Percentiles rank a stretch among this genome's conserved stretches.
These are phyloP conservation scores for Nemoura dubitans DNA, from an alignment of 2,888 invertebrate species.

Conservation along the genomic window DNA sequence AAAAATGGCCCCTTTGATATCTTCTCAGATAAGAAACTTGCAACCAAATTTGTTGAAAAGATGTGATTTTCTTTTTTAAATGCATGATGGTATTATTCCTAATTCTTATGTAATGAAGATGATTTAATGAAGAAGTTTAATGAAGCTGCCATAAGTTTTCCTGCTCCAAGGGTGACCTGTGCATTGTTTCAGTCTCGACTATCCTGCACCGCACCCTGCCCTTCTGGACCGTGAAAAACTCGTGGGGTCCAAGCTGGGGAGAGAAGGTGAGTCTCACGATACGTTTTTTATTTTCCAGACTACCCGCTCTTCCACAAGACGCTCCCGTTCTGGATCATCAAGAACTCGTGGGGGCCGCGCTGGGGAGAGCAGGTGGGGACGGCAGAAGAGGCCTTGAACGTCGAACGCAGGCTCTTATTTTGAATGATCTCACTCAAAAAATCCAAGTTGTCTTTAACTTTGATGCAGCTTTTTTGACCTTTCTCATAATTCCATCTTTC, in stretches of 20 bases:
- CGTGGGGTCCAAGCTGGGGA: slow-evolving; percentile 92
- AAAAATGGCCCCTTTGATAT: too few relatives aligned
- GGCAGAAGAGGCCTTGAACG: background rate
- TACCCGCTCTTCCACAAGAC: slow-evolving; percentile 83
- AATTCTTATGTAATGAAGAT: too few relatives aligned
- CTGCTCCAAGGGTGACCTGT: background rate
- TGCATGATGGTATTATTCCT: too few relatives aligned
- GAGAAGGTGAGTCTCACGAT: slow-evolving; percentile 67
- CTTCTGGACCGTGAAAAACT: slow-evolving; percentile 95
- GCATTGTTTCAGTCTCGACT: slow-evolving; percentile 73
- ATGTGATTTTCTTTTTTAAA: too few relatives aligned
- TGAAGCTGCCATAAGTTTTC: too few relatives aligned
- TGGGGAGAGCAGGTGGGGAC: slow-evolving; percentile 83
- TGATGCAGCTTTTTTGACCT: background rate
- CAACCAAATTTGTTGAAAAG: too few relatives aligned
- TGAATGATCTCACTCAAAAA: too few relatives aligned
- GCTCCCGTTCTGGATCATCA: slow-evolving; percentile 90
- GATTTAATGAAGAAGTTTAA: too few relatives aligned
- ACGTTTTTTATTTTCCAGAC: slow-evolving; percentile 63
- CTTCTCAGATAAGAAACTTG: too few relatives aligned
- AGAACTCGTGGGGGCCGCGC: slow-evolving; percentile 91
- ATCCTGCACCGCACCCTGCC: slow-evolving; percentile 82
- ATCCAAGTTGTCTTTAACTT: background rate
- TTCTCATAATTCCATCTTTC: too few relatives aligned
- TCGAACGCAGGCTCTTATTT: too few relatives aligned